Conservation (phyloP, 35 echinoderm and acorn worm species). For the Anneissia japonica region DNA sequence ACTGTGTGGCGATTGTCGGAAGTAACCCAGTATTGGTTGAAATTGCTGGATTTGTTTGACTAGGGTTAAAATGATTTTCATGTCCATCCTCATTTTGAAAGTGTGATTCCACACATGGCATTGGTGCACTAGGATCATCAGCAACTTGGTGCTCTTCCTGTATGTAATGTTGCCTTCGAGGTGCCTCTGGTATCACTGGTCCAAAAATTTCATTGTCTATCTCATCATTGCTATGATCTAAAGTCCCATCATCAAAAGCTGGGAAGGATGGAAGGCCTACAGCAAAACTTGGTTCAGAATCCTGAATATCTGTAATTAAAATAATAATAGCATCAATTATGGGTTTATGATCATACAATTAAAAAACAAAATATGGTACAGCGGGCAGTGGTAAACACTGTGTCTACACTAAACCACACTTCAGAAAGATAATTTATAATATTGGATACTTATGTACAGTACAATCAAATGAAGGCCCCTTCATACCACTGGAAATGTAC, state of each 20-base stretch:
- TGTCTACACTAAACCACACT: no score
- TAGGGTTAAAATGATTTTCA: background rate
- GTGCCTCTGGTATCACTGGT: background rate
- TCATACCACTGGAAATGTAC: no score
- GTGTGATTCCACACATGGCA: background rate
- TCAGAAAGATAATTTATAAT: no score
- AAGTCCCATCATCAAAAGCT: background rate
- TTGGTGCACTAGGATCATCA: background rate
- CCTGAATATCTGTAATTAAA: background rate
- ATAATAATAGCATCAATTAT: no score
- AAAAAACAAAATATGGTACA: no score
- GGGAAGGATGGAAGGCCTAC: background rate
- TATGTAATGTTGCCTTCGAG: background rate
- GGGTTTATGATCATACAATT: no score
- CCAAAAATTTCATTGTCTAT: background rate
- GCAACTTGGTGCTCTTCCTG: background rate
- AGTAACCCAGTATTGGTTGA: slow-evolving; percentile 9
- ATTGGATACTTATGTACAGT: no score
- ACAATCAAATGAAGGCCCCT: no score
- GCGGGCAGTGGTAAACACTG: no score
- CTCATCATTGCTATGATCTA: background rate
- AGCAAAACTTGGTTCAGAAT: background rate
- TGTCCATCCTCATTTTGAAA: background rate
- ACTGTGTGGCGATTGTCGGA: slow-evolving; percentile 53
- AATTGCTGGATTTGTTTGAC: background rate